Evolutionary conservation across 2,888 invertebrate genomes (phyloP), one percentile per base, ranked within the genome.

Genomic region (Coleophora flavipennella): DNA sequence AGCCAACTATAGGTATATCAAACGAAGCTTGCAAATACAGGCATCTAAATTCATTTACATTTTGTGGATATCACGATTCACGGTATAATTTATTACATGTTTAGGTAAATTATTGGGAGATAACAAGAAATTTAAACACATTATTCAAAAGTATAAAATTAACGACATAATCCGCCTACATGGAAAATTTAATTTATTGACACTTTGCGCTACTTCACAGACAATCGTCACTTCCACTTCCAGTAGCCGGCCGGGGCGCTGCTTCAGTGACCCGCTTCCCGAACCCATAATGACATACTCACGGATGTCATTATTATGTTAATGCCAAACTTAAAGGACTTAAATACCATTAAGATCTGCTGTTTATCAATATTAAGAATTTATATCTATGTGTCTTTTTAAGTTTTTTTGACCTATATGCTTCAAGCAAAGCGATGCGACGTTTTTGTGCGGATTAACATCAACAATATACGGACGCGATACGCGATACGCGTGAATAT

Each of bases 331-430:
- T 55, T 44, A 49, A 57, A 65, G 59, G 59, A 63, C 53, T 61
- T 58, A 53, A 55, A 50, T 51, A 55, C 46, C 43, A 44, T 43
- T 49, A 44, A 57, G 57, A 67, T 72, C 63, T 54, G 54, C 59
- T 52, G 71, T 71, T 64, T 66, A 68, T 75, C 73, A 67, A 62
- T 64, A 73, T 72, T 70, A 68, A 61, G 53, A 70, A 63, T n/a
- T n/a, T n/a, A 59, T 61, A 57, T 49, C 11, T 10, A 8, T 27
- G 8, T 53, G 55, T 52, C 59, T 58, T 57, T 57, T 53, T 57
- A 55, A 60, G 52, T 48, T 48, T 20, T 20, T 20, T 20, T 20
- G 6, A 20, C 3, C 20, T 20, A 3, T 20, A 20, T 20, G 20
- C 20, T 6, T 20, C 20, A 20, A n/a, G n/a, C n/a, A n/a, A n/a